Evolutionary conservation across 2,113 vertebrate species (phyloP).

Genomic region (Verasper variegatus): DNA sequence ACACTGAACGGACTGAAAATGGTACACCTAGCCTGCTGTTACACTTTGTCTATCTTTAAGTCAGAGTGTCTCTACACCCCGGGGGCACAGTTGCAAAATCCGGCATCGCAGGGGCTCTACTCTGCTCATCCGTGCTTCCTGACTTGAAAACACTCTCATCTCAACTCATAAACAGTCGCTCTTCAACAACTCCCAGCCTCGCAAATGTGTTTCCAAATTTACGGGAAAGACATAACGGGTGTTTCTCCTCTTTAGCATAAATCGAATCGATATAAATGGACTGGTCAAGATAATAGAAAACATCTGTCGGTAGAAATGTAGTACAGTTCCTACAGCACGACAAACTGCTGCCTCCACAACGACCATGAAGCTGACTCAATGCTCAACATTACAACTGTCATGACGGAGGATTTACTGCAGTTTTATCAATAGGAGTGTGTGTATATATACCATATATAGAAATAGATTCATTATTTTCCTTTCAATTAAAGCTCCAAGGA

Average conservation of each 20-base stretch:
- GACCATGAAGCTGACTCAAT: not conserved
- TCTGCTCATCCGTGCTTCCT: conserved; percentile 27
- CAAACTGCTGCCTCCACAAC: not conserved
- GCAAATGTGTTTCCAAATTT: not conserved
- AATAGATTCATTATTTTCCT: conserved; percentile 5
- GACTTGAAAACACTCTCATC: conserved; percentile 22
- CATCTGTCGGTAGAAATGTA: not conserved
- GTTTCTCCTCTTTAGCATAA: not conserved
- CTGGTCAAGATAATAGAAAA: not conserved
- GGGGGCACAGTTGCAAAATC: conserved; percentile 8
- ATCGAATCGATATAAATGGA: not conserved
- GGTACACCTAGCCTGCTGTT: not conserved
- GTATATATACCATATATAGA: not conserved
- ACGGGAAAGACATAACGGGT: not conserved
- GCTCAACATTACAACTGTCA: not conserved
- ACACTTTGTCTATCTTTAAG: not conserved
- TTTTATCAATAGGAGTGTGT: not conserved
- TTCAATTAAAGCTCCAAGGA: not conserved
- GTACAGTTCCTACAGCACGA: not conserved
- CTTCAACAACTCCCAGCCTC: not conserved
- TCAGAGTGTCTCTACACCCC: conserved; percentile 3
- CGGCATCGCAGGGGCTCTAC: conserved; percentile 20
- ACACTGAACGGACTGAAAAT: conserved; percentile 8
- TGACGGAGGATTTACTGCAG: not conserved
- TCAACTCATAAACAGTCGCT: not conserved